phyloP scores from a whole-genome alignment of 2,113 vertebrate genomes.

The Sebastes schlegelii region DNA sequence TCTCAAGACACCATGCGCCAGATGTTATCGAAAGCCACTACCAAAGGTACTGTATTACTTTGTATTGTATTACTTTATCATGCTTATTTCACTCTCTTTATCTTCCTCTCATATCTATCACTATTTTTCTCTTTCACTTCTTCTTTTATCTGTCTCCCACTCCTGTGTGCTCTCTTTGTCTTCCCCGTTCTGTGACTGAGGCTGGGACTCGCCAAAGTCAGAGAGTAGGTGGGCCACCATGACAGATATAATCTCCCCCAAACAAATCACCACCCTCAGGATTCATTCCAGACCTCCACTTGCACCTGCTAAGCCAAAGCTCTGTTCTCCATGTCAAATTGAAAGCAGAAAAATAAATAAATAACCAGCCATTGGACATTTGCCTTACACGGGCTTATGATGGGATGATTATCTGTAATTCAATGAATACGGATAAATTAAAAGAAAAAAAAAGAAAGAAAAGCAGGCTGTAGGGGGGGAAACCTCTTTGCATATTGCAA shows the following conservation, averaged over 20 bases:
- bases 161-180: conserved; percentile 27
- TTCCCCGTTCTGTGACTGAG: conserved; percentile 10
- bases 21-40: conserved; percentile 91
- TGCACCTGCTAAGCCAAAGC: conserved; percentile 78
- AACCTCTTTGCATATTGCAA: conserved; percentile 81
- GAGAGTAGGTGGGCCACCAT: conserved; percentile 69
- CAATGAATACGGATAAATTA: conserved; percentile 64
- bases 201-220: conserved; percentile 69
- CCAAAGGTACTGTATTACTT: conserved; percentile 86
- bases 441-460: conserved; percentile 23
- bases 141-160: conserved; percentile 7
- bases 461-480: conserved; percentile 58
- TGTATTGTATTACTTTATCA: conserved; percentile 28
- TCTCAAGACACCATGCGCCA: conserved; percentile 89
- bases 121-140: conserved; percentile 4
- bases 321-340: conserved; percentile 60
- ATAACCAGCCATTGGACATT: conserved; percentile 68
- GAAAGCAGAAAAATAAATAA: conserved; percentile 56
- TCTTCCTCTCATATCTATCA: conserved; percentile 31
- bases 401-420: conserved; percentile 80
- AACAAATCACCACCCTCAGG: conserved; percentile 76
- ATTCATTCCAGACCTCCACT: conserved; percentile 77
- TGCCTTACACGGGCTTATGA: conserved; percentile 72
- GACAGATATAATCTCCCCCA: conserved; percentile 79
- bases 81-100: conserved; percentile 18